A percentile compares a stretch with the other conserved stretches of the same genome.
Conservation (phyloP, 1,140 invertebrate species). For the Coelopa frigida region DNA sequence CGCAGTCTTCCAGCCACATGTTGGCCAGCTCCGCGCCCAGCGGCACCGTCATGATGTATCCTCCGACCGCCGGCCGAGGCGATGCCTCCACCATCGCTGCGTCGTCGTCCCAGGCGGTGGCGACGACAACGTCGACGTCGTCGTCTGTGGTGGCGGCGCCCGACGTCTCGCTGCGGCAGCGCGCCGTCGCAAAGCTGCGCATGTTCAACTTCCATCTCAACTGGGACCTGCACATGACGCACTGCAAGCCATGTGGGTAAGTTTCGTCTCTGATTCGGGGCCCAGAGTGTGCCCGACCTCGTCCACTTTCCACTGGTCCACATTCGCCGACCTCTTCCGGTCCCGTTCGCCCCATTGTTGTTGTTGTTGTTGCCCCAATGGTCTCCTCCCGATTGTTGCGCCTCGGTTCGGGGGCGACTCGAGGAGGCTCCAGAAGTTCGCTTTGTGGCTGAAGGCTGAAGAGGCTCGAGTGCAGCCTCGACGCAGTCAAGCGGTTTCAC, state of each 20-base stretch:
- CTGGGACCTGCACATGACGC: constrained; percentile 45
- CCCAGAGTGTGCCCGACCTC: background rate
- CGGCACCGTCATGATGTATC: constrained; percentile 43
- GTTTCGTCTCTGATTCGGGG: constrained; percentile 15
- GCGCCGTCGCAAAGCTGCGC: constrained; percentile 42
- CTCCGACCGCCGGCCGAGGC: constrained; percentile 20
- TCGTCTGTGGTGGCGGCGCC: constrained; percentile 4
- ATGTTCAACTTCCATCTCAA: constrained; percentile 45
- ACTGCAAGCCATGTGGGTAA: constrained; percentile 44
- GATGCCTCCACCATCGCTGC: background rate
- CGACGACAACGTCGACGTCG: background rate
- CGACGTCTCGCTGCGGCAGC: constrained; percentile 40
- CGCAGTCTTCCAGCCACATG: constrained; percentile 23
- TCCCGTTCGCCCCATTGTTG: constrained; percentile 1
- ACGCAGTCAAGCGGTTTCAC: too few relatives aligned
- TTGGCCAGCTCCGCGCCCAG: constrained; percentile 39
- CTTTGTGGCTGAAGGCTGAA: too few relatives aligned
- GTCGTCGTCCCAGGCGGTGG: background rate
- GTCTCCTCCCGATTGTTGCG: too few relatives aligned
- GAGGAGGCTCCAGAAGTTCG: too few relatives aligned
- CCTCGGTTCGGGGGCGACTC: too few relatives aligned
- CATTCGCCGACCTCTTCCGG: background rate
- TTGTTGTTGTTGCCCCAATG: too few relatives aligned
- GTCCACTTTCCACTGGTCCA: background rate
- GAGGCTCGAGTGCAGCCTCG: too few relatives aligned